Evolutionary conservation across 2,797 vertebrate species (phyloP).

Genomic region (Eulemur rubriventer): DNA sequence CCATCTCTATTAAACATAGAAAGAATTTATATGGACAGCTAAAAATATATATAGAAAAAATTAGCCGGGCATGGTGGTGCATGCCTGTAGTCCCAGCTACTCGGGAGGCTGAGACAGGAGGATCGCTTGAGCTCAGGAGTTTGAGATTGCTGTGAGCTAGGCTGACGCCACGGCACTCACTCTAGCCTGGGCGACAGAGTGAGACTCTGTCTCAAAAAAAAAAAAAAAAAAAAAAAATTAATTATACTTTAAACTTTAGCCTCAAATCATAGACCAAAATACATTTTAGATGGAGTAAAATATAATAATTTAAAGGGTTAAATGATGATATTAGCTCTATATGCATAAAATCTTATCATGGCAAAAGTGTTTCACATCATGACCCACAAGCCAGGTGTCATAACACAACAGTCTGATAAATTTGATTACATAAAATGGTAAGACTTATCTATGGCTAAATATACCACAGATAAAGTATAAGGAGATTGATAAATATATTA

Average conservation of each 20-base stretch:
- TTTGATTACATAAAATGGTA: neutral
- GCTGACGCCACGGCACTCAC: too few relatives aligned
- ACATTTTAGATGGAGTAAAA: neutral
- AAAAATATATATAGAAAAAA: too few relatives aligned
- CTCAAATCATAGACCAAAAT: neutral
- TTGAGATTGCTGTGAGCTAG: too few relatives aligned
- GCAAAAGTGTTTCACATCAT: neutral
- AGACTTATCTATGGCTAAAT: neutral
- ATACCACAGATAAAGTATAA: neutral
- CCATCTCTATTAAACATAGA: too few relatives aligned
- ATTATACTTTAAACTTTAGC: neutral
- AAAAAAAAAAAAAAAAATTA: too few relatives aligned
- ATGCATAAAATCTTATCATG: neutral
- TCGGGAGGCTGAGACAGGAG: too few relatives aligned
- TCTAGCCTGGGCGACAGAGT: too few relatives aligned
- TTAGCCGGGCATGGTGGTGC: too few relatives aligned
- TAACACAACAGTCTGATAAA: neutral
- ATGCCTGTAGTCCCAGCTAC: too few relatives aligned
- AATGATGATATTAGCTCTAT: neutral
- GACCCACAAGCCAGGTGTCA: neutral
- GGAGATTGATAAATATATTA: neutral
- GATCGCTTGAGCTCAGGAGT: too few relatives aligned
- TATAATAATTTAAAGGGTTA: neutral
- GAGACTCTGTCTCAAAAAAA: too few relatives aligned
- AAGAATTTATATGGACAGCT: too few relatives aligned